Percentiles rank a stretch among this genome's conserved stretches.
phyloP scores from a whole-genome alignment of 2,113 vertebrate genomes.

The Dicerorhinus sumatrensis region DNA sequence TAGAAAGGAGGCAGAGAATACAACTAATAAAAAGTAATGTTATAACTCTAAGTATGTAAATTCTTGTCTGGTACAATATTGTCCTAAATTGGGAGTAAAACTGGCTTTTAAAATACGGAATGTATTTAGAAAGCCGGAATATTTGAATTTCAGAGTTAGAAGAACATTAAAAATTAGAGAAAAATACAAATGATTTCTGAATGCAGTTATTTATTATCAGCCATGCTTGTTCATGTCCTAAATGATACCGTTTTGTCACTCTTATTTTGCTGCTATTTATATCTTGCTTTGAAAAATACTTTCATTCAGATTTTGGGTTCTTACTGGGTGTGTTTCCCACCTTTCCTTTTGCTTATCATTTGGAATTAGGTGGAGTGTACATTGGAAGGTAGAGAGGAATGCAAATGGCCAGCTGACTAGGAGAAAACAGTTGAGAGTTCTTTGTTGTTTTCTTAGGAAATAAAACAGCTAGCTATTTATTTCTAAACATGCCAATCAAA shows the following conservation, averaged over 20 bases:
- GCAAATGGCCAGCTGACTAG: not conserved
- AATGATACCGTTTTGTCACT: not conserved
- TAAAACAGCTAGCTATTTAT: conserved; percentile 27
- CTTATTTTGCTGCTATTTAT: not conserved
- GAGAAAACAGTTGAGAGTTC: not conserved
- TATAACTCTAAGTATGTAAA: not conserved
- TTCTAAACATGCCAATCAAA: not conserved
- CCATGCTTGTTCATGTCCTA: not conserved
- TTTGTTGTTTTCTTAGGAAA: conserved; percentile 21
- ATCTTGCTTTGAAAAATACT: not conserved
- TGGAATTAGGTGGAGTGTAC: not conserved
- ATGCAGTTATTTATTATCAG: not conserved
- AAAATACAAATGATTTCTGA: not conserved
- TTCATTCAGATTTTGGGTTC: not conserved
- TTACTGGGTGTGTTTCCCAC: not conserved
- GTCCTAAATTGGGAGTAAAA: conserved; percentile 7
- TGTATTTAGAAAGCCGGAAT: not conserved
- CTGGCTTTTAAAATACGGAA: not conserved
- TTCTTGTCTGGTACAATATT: not conserved
- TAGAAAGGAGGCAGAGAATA: not conserved
- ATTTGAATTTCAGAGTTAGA: not conserved
- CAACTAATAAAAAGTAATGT: not conserved
- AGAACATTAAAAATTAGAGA: not conserved
- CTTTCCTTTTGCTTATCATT: not conserved
- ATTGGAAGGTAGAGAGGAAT: not conserved